Evolutionary conservation across 2,797 vertebrate genomes (phyloP).

Genomic region (Erethizon dorsatum): DNA sequence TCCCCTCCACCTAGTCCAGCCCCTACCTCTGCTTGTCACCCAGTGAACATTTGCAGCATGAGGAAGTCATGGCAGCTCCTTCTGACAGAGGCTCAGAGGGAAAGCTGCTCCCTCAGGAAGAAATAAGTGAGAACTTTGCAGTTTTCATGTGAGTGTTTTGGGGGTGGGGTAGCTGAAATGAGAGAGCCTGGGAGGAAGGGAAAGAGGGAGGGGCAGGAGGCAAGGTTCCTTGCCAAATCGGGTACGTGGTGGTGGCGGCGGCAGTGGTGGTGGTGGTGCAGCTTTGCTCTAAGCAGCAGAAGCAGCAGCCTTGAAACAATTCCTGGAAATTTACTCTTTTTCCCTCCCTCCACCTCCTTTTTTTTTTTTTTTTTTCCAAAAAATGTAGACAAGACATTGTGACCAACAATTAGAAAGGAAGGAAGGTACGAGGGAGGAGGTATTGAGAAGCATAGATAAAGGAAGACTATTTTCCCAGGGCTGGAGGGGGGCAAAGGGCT

Average conservation of each 20-base stretch:
- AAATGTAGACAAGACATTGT: slow-evolving; percentile 80
- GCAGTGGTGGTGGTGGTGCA: not conserved
- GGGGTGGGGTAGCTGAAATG: slow-evolving; percentile 25
- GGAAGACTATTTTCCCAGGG: slow-evolving; percentile 44
- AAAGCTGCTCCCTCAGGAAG: slow-evolving; percentile 62
- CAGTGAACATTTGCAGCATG: not conserved
- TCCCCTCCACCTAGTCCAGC: not conserved
- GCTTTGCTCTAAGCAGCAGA: slow-evolving; percentile 54
- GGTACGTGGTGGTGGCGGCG: not conserved
- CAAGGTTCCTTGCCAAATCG: slow-evolving; percentile 56
- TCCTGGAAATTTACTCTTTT: slow-evolving; percentile 87
- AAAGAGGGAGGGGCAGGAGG: slow-evolving; percentile 32
- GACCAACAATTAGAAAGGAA: slow-evolving; percentile 89
- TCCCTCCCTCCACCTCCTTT: slow-evolving; percentile 11
- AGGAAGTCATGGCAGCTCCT: slow-evolving; percentile 13
- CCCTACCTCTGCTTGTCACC: too few relatives aligned
- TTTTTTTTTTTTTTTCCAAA: not conserved
- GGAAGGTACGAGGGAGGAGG: slow-evolving; percentile 86
- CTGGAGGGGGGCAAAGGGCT: not conserved
- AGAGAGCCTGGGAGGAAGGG: slow-evolving; percentile 69
- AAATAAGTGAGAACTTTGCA: slow-evolving; percentile 66
- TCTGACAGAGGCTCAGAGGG: slow-evolving; percentile 44
- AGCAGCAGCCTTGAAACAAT: slow-evolving; percentile 86
- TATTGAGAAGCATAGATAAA: slow-evolving; percentile 78
- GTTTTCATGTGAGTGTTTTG: slow-evolving; percentile 45